Percentiles rank a stretch among this genome's conserved stretches.
phyloP scores from a whole-genome alignment of 1,140 invertebrate genomes.

The Trachymyrmex septentrionalis region DNA sequence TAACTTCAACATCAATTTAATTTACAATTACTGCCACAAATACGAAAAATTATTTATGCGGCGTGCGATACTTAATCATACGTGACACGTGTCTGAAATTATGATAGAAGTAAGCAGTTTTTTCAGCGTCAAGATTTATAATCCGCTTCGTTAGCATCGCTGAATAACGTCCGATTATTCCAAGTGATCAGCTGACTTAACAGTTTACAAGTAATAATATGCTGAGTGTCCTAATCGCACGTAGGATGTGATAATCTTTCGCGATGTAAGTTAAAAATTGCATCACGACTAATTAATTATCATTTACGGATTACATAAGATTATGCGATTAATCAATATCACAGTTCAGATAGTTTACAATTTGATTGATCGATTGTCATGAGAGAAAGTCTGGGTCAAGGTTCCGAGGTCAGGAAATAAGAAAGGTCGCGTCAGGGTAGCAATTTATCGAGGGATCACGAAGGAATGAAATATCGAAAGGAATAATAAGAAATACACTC shows the following conservation, averaged over 20 bases:
- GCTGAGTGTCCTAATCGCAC: background rate
- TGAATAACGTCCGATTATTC: slow-evolving; percentile 38
- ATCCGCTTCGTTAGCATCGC: background rate
- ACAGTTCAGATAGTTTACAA: slow-evolving; percentile 63
- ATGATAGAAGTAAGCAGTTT: background rate
- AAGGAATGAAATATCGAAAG: slow-evolving; percentile 65
- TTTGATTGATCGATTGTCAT: slow-evolving; percentile 77
- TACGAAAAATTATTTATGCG: background rate
- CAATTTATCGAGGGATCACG: slow-evolving; percentile 64
- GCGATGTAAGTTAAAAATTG: background rate
- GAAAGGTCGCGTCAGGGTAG: slow-evolving; percentile 72
- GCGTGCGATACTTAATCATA: slow-evolving; percentile 3
- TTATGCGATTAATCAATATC: slow-evolving; percentile 76
- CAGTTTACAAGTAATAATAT: background rate
- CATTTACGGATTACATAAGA: slow-evolving; percentile 38
- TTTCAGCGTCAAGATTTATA: slow-evolving; percentile 1
- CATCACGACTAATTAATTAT: slow-evolving; percentile 27
- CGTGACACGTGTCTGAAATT: background rate
- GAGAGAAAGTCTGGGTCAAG: slow-evolving; percentile 80
- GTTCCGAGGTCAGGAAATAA: slow-evolving; percentile 78
- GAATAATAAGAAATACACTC: slow-evolving; percentile 58
- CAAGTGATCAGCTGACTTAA: slow-evolving; percentile 28
- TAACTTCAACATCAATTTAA: slow-evolving; percentile 37
- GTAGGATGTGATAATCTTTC: background rate
- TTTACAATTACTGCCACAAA: background rate